Base-by-base conservation (phyloP, 1,140 invertebrate genomes). In the Druon quercuslanigerum region DNA sequence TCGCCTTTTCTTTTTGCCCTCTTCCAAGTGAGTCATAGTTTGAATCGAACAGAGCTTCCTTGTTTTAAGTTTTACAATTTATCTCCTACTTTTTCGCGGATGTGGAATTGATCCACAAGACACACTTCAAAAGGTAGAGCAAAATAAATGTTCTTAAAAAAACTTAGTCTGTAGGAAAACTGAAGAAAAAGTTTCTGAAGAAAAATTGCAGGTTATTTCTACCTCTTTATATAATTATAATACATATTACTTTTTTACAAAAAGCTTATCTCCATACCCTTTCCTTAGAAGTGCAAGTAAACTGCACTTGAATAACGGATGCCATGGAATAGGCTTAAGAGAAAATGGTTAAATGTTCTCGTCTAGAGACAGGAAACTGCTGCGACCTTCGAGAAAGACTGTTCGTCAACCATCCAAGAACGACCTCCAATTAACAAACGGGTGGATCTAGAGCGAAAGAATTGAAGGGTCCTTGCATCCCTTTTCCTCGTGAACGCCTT, bases 401-500 rank as follows among this genome's bases (percentile, higher is more conserved):
- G 14, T 50, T 40, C 40, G 60, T 40, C 25, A 16, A 66, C 57
- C 76, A 75, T 74, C 77, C 77, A 76, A 77, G 80, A 79, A 78
- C 82, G 84, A 85, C 84, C 83, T 90, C 86, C 90, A 89, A 91
- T 90, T 91, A 90, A 90, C 88, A 86, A 86, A 85, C 74, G 74
- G 71, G 81, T 75, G 73, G 85, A 90, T 89, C 79, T 90, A 78
- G 89, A 89, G 88, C 86, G 85, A 87, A 87, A 90, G 84, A 87
- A 87, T 88, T 89, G 86, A 86, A 90, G 90, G 87, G 87, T 81
- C 80, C 84, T 79, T 73, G 75, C 60, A 75, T 51, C 79, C 76
- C 76, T 79, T 79, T 66, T 75, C 72, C 54, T 81, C 77, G 50
- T 79, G 72, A 74, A 71, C 51, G 73, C 82, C 50, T 72, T 51